Conservation (phyloP, 2,797 vertebrate species). For the Myripristis murdjan region DNA sequence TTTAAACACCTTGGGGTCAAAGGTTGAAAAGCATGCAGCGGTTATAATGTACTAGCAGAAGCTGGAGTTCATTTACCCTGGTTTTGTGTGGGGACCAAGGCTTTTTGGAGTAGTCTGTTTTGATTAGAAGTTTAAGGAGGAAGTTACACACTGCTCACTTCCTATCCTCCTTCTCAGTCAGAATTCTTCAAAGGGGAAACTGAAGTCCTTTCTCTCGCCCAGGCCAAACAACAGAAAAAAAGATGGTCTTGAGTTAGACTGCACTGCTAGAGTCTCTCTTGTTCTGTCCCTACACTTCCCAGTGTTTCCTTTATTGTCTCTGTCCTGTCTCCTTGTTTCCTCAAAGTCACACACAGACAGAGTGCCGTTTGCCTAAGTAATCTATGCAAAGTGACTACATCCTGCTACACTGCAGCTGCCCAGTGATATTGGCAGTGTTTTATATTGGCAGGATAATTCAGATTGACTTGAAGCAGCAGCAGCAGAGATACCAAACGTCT, state of each 20-base stretch:
- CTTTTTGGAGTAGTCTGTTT: neutral
- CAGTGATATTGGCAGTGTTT: slow-evolving; percentile 17
- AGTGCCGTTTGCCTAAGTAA: slow-evolving; percentile 11
- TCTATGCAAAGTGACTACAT: slow-evolving; percentile 25
- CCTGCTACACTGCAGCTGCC: slow-evolving; percentile 7
- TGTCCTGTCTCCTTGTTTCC: neutral
- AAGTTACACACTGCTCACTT: slow-evolving; percentile 58
- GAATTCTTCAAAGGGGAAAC: slow-evolving; percentile 59
- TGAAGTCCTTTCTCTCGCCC: slow-evolving; percentile 35
- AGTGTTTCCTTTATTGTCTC: neutral
- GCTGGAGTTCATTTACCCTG: slow-evolving; percentile 25
- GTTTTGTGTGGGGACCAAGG: neutral
- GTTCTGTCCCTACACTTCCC: neutral
- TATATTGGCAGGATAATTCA: no score
- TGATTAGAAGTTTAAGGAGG: slow-evolving; percentile 15
- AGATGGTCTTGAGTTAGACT: neutral
- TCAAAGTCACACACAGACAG: neutral
- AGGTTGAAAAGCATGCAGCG: slow-evolving; percentile 44
- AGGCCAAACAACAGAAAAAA: slow-evolving; percentile 8
- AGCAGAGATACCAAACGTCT: slow-evolving; percentile 11
- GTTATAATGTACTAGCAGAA: slow-evolving; percentile 22
- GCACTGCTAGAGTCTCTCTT: no score
- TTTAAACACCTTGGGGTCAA: slow-evolving; percentile 67
- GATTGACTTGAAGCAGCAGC: neutral
- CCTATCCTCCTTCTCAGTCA: slow-evolving; percentile 59